These are phyloP conservation scores for Isurus oxyrinchus DNA, from an alignment of 2,113 vertebrate genomes.

Conservation along the genomic window DNA sequence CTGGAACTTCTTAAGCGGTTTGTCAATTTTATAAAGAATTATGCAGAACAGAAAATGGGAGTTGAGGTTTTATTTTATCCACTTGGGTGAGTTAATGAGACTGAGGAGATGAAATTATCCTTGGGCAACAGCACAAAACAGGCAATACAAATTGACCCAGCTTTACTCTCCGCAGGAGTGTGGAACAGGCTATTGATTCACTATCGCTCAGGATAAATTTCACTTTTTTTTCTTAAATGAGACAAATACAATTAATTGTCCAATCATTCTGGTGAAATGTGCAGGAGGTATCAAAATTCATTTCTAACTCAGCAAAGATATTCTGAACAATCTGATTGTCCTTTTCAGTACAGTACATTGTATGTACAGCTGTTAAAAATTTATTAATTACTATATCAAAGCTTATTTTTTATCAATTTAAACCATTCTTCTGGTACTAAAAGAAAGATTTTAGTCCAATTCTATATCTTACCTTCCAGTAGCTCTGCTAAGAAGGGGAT, in stretches of 20 bases:
- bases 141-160: background rate
- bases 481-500: conserved; percentile 93
- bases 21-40: background rate
- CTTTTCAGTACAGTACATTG: background rate
- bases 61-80: background rate
- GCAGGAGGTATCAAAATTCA: background rate
- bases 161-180: background rate
- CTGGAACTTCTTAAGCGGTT: background rate
- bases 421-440: background rate
- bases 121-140: background rate
- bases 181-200: background rate
- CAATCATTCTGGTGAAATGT: background rate
- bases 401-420: background rate
- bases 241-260: background rate
- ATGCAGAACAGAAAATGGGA: background rate
- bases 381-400: background rate
- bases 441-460: background rate
- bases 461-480: conserved; percentile 80
- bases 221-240: background rate
- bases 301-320: background rate
- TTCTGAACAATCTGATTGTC: background rate
- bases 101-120: background rate
- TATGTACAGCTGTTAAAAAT: background rate
- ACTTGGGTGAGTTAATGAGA: background rate
- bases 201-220: background rate